These are phyloP conservation scores for Spodoptera frugiperda DNA, from an alignment of 1,140 invertebrate genomes.

Conservation along the genomic window DNA sequence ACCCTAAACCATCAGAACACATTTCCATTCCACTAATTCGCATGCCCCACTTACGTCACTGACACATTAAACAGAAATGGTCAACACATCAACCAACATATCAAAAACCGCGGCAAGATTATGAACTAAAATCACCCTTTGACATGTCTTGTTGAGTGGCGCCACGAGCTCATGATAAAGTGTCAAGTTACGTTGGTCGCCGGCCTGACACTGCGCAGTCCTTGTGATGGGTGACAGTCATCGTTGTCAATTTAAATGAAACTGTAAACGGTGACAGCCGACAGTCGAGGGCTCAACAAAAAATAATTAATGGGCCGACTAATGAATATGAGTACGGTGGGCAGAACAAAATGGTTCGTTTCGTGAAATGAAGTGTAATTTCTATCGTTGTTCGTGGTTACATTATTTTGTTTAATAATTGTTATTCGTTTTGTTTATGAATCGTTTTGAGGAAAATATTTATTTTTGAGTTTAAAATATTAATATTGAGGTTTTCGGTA, in stretches of 20 bases:
- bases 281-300: conserved; percentile 75
- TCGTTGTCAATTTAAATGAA: conserved; percentile 70
- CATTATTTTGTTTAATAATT: background rate
- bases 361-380: background rate
- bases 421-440: too few species aligned
- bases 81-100: background rate
- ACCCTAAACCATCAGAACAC: background rate
- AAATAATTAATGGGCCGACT: conserved; percentile 81
- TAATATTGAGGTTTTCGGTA: too few species aligned
- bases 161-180: background rate
- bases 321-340: conserved; percentile 73
- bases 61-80: conserved; percentile 33
- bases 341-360: conserved; percentile 27
- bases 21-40: conserved; percentile 31
- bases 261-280: conserved; percentile 64
- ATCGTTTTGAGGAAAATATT: too few species aligned
- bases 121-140: background rate
- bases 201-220: conserved; percentile 30
- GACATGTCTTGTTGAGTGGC: background rate
- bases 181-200: conserved; percentile 1
- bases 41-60: conserved; percentile 21
- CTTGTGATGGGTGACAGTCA: conserved; percentile 46
- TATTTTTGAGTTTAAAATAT: too few species aligned
- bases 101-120: background rate
- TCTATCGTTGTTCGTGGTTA: background rate